These are phyloP conservation scores for Falco columbarius DNA, from an alignment of 2,797 vertebrate species.

Conservation along the genomic window DNA sequence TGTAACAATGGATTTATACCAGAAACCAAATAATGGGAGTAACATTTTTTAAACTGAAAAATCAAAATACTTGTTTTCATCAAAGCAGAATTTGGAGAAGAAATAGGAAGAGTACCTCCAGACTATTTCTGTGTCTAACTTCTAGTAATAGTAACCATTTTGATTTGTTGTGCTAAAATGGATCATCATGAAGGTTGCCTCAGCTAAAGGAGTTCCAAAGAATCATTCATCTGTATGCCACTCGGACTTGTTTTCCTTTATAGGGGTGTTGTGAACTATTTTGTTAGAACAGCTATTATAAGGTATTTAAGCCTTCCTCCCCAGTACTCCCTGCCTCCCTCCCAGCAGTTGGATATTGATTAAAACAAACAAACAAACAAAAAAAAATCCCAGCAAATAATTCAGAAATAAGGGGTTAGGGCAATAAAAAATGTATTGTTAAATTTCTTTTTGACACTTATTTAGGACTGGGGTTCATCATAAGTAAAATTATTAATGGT, in stretches of 20 bases:
- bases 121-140: not conserved
- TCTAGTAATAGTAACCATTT: not conserved
- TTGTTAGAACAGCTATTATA: not conserved
- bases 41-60: not conserved
- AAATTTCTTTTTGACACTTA: not conserved
- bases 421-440: not conserved
- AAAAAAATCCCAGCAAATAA: not conserved
- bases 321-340: accelerated
- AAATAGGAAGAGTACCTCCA: not conserved
- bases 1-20: not conserved
- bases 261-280: not conserved
- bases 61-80: not conserved
- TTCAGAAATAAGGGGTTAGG: not conserved
- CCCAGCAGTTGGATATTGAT: not conserved
- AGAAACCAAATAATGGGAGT: not conserved
- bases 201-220: not conserved
- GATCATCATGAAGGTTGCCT: not conserved
- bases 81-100: not conserved
- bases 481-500: not conserved
- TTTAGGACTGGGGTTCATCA: not conserved
- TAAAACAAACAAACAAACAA: not conserved
- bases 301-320: too few relatives aligned
- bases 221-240: not conserved
- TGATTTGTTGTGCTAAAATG: not conserved
- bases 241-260: not conserved